Evolutionary conservation across 2,113 vertebrate species (phyloP).

Genomic region (Mobula hypostoma): DNA sequence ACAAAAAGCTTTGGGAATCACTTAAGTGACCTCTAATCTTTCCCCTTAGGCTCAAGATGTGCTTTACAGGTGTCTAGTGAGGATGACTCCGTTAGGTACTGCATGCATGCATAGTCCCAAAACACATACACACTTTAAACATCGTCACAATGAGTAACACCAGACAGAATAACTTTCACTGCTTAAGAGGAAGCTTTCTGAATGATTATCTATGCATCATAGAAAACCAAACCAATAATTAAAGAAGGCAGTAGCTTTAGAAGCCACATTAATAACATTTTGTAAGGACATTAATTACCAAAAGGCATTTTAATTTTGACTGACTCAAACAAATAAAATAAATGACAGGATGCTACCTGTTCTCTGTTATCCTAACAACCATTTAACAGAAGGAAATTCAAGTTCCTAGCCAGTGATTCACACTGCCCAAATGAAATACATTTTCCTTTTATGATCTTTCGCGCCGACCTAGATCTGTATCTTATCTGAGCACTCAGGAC

Average conservation of each 20-base stretch:
- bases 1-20: not conserved
- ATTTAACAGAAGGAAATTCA: not conserved
- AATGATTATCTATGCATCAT: not conserved
- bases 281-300: conserved; percentile 1
- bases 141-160: not conserved
- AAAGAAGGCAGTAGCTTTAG: not conserved
- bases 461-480: conserved; percentile 5
- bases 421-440: not conserved
- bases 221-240: not conserved
- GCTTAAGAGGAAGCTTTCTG: not conserved
- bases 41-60: not conserved
- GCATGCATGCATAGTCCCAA: not conserved
- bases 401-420: too few relatives aligned
- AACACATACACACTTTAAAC: not conserved
- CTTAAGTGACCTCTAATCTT: not conserved
- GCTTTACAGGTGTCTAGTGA: not conserved
- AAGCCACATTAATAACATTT: not conserved
- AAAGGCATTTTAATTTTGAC: not conserved
- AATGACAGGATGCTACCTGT: not conserved
- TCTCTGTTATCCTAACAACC: not conserved
- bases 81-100: not conserved
- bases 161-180: not conserved
- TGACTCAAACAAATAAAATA: not conserved
- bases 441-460: not conserved
- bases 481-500: conserved; percentile 20